Conservation (phyloP, 2,888 invertebrate species). For the Elysia crispata region DNA sequence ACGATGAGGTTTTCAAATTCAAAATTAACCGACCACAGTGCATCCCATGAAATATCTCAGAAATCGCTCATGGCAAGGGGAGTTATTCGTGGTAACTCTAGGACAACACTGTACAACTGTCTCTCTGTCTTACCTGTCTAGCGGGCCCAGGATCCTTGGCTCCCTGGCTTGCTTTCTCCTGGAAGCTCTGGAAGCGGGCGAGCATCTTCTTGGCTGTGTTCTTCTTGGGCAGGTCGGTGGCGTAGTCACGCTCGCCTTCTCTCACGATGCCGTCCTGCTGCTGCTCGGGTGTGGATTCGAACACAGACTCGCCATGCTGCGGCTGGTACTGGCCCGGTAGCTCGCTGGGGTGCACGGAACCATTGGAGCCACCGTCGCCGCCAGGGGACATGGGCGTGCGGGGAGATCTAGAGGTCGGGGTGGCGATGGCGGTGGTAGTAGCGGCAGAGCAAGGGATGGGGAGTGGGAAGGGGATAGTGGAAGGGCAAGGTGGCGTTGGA, state of each 20-base stretch:
- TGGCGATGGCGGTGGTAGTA: not conserved
- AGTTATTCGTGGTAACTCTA: too few relatives aligned
- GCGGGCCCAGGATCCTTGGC: too few relatives aligned
- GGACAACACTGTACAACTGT: too few relatives aligned
- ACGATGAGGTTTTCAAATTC: too few relatives aligned
- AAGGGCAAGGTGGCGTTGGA: not conserved
- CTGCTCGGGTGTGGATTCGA: constrained; percentile 66
- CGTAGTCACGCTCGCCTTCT: constrained; percentile 72
- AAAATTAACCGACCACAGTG: too few relatives aligned
- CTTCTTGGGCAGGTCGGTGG: constrained; percentile 75
- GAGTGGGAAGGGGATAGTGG: not conserved
- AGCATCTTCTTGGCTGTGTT: constrained; percentile 91
- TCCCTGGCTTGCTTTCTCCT: constrained; percentile 59
- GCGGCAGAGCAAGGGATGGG: not conserved
- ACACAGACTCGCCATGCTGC: constrained; percentile 56
- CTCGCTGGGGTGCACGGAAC: constrained; percentile 66
- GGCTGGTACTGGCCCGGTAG: constrained; percentile 71
- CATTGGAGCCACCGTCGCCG: constrained; percentile 52
- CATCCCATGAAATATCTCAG: too few relatives aligned
- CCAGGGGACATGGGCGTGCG: constrained; percentile 67
- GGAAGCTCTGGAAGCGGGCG: constrained; percentile 90
- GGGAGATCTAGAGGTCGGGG: constrained; percentile 37
- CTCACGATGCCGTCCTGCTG: constrained; percentile 78
- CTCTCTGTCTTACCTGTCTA: too few relatives aligned
- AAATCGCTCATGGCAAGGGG: too few relatives aligned